phyloP scores from a whole-genome alignment of 2,113 vertebrate genomes.

The Lates calcarifer region DNA sequence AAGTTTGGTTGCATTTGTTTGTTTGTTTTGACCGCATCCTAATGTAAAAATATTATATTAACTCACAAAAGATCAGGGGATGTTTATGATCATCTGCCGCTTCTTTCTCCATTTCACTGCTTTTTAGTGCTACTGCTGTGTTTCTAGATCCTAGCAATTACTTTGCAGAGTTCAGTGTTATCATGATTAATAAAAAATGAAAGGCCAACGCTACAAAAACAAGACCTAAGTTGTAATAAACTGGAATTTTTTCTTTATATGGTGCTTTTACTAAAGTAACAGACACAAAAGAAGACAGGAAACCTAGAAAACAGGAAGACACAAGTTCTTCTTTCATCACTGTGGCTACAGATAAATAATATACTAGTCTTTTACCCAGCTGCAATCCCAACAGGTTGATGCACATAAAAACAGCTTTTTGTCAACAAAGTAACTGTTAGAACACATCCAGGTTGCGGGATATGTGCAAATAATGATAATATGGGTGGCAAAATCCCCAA shows the following conservation, averaged over 20 bases:
- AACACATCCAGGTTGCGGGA: constrained; percentile 8
- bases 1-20: background rate
- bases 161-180: background rate
- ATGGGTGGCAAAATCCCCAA: constrained; percentile 70
- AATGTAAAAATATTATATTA: too few species aligned
- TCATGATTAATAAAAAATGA: too few species aligned
- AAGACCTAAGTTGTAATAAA: too few species aligned
- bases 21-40: too few species aligned
- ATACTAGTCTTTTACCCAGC: background rate
- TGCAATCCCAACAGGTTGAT: constrained; percentile 7
- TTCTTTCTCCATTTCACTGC: background rate
- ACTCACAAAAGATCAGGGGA: background rate
- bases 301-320: too few species aligned
- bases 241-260: background rate
- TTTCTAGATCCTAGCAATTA: background rate
- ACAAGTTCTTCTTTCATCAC: background rate
- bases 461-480: constrained; percentile 64
- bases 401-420: constrained; percentile 42
- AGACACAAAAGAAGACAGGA: too few species aligned
- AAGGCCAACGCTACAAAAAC: too few species aligned
- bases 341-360: background rate
- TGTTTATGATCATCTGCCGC: too few species aligned
- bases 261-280: too few species aligned
- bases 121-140: background rate
- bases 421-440: constrained; percentile 35